A percentile compares a stretch with the other conserved stretches of the same genome.
These are phyloP conservation scores for Biston betularia DNA, from an alignment of 2,888 invertebrate species.

Conservation along the genomic window DNA sequence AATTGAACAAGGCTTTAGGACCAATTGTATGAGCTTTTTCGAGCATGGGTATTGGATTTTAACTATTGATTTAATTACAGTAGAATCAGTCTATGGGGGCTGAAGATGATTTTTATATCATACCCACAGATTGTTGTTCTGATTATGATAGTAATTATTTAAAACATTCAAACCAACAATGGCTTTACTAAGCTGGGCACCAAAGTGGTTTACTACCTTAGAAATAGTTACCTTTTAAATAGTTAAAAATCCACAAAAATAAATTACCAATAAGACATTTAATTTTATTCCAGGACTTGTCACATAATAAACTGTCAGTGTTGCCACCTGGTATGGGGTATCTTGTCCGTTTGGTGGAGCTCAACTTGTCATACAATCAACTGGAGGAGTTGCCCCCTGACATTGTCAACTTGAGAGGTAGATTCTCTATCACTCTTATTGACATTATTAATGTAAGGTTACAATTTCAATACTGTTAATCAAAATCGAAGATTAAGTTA, in stretches of 20 bases:
- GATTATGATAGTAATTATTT: too few relatives aligned
- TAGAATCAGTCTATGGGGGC: too few relatives aligned
- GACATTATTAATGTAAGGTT: background rate
- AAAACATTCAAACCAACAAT: background rate
- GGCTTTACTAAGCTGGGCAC: too few relatives aligned
- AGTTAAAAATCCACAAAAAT: background rate
- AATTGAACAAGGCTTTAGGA: too few relatives aligned
- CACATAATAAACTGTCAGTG: constrained; percentile 90
- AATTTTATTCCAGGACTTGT: constrained; percentile 89
- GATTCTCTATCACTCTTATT: constrained; percentile 27
- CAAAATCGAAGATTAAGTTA: too few relatives aligned
- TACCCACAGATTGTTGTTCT: background rate
- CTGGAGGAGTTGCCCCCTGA: constrained; percentile 92
- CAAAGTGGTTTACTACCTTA: too few relatives aligned
- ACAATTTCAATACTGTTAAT: background rate
- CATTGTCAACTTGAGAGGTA: constrained; percentile 93
- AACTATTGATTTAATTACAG: too few relatives aligned
- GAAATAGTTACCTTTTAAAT: too few relatives aligned
- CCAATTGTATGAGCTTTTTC: too few relatives aligned
- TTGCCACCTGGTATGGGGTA: constrained; percentile 94
- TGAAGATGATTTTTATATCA: background rate
- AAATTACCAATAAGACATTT: background rate
- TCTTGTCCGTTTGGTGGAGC: constrained; percentile 90
- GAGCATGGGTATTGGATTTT: too few relatives aligned
- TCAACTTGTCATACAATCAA: constrained; percentile 91